Evolutionary conservation across 2,113 vertebrate species (phyloP), one percentile per base, ranked within the genome.

Genomic region (Chaetodon auriga): DNA sequence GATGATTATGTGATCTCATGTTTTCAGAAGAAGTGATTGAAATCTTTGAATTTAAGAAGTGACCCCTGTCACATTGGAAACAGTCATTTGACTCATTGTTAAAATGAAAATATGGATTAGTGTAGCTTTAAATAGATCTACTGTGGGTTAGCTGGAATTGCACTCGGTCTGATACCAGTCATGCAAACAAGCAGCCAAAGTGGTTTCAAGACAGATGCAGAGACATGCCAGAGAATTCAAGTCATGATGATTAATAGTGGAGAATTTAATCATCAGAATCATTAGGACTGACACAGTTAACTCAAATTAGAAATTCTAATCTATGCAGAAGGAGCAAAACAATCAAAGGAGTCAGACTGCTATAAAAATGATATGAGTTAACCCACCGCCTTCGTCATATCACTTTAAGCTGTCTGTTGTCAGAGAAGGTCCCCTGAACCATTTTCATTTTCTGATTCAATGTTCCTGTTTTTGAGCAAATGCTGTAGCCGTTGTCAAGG

Each of bases 401-500:
- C 5, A 0, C 64, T 21, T 54, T 13, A 41, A 35, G 16, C 62
- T 2, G 10, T 23, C 23, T 46, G 25, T 38, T 80, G 30, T 70
- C 35, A 51, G 23, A 18, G 8, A 51, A 58, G 57, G 65, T 80
- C 45, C 73, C 35, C 53, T 57, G 5, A 74, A n/a, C 41, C 49
- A 10, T 15, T 82, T 57, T 51, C 41, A 53, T 61, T 57, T 62
- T 68, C n/a, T 23, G 12, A 69, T 51, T 58, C 23, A 53, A 1
- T 48, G 30, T 49, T 36, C 18, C 45, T 19, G 23, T 71, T 45
- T 79, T 75, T 49, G 35, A 19, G 16, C 12, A 14, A 53, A 63
- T 7, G 43, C 45, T n/a, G 30, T 16, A 25, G 15, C 13, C 1
- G 70, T 80, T 68, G 71, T 76, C 87, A 82, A 11, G 80, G 87